Percentiles rank a stretch among this genome's conserved stretches.
Conservation (phyloP, 2,888 invertebrate genomes). For the Xestoiulus laeticollis region DNA sequence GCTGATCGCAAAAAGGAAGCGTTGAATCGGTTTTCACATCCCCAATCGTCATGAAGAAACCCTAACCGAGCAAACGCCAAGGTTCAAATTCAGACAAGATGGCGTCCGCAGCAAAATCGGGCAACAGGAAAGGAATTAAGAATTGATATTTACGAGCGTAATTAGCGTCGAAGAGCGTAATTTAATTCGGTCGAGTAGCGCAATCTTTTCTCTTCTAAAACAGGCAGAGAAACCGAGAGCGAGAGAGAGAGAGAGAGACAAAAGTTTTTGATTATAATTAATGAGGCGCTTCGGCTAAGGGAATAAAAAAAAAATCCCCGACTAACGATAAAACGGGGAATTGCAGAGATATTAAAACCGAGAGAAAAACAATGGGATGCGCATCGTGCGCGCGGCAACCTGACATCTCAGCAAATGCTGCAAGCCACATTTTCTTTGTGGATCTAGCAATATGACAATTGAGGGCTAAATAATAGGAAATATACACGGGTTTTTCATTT, state of each 20-base stretch:
- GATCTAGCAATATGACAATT: too few species aligned
- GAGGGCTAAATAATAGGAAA: too few species aligned
- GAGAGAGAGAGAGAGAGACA: neutral
- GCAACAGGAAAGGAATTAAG: neutral
- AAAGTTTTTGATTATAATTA: slow-evolving; percentile 29
- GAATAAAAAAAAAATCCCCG: neutral
- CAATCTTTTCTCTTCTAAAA: neutral
- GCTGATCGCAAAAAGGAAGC: too few species aligned
- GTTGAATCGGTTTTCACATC: too few species aligned
- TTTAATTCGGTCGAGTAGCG: slow-evolving; percentile 25
- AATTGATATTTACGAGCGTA: slow-evolving; percentile 27
- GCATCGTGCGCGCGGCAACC: too few species aligned
- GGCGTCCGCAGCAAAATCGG: neutral
- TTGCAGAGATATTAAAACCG: neutral
- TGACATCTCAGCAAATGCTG: too few species aligned
- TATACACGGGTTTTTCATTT: too few species aligned
- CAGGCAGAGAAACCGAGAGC: neutral
- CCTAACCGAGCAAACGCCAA: too few species aligned
- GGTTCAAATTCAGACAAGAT: neutral
- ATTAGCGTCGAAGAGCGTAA: slow-evolving; percentile 37
- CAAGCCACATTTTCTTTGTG: too few species aligned
- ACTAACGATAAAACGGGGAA: neutral
- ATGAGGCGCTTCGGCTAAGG: slow-evolving; percentile 12
- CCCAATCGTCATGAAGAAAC: too few species aligned
- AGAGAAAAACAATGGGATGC: neutral